Conservation (phyloP, 1,140 invertebrate genomes). For the Anthonomus grandis region DNA sequence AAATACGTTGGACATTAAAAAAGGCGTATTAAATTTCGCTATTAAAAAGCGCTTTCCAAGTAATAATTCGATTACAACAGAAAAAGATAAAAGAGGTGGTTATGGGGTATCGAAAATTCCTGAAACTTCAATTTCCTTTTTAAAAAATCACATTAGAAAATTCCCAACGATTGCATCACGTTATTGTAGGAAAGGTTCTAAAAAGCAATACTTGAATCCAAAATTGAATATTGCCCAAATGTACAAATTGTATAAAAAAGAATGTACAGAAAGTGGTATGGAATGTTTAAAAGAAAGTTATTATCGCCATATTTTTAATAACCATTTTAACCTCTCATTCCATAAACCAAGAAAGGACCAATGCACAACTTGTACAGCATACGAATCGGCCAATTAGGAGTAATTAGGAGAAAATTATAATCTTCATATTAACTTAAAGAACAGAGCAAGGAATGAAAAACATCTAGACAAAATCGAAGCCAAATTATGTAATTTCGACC, state of each 20-base stretch:
- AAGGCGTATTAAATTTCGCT: not conserved
- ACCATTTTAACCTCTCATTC: not conserved
- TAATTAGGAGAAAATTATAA: not conserved
- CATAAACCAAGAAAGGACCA: slow-evolving; percentile 1
- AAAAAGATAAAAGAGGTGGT: too few species aligned
- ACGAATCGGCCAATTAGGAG: not conserved
- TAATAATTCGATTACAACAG: slow-evolving; percentile 3
- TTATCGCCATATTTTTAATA: slow-evolving; percentile 1
- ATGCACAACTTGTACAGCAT: not conserved
- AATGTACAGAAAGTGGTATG: not conserved
- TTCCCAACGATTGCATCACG: not conserved
- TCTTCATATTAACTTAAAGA: not conserved
- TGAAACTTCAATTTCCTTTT: not conserved
- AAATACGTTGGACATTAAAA: not conserved
- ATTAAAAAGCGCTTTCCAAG: slow-evolving; percentile 4
- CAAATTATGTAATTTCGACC: not conserved
- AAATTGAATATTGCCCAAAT: not conserved
- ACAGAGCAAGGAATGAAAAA: not conserved
- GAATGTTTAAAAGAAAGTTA: slow-evolving; percentile 2
- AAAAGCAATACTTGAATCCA: not conserved
- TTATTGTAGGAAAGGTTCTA: slow-evolving; percentile 1
- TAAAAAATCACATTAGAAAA: slow-evolving; percentile 1
- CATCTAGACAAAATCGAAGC: not conserved
- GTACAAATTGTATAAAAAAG: slow-evolving; percentile 4
- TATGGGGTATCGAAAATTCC: not conserved